Evolutionary conservation across 2,797 vertebrate genomes (phyloP), one percentile per base, ranked within the genome.

Genomic region (Hoplostethus mediterraneus): DNA sequence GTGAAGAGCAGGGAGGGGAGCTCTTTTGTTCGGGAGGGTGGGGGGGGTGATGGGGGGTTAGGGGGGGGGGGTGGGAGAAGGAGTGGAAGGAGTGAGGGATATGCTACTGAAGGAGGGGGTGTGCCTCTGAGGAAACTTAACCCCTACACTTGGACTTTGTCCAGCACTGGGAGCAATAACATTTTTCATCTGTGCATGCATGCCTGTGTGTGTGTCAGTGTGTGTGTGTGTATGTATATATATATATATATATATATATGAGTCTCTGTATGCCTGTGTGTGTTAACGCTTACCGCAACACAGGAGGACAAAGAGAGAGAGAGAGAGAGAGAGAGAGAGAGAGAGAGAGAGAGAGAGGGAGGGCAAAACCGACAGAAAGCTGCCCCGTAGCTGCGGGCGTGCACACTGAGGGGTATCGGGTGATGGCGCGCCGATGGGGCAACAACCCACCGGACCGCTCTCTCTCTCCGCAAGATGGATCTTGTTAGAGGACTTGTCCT

Each of bases 121-220:
- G 69, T 21, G 76, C 81, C 89, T 87, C 82, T 44, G 72, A 92
- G 87, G 93, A 92, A 94, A 93, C 81, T 83, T 85, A 90, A 94
- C 84, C 89, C 92, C 75, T 83, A 70, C 74, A 76, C 78, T 92
- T 94, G 93, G 93, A 93, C 77, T 84, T 79, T 63, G 76, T 93
- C 93, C 93, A 94, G 83, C 83, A 79, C 88, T 88, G 84, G 88
- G 85, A 94, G 93, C 89, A 93, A 92, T 90, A 94, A 92, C 85
- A 91, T 93, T 90, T 90, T 92, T 92, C 90, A 89, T 93, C 86
- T 84, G 87, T 89, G 83, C 79, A 87, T 84, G 67, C 68, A 76
- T 81, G 65, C 67, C 45, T 78, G n/a, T 77, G 69, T 75, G 80
- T 81, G 76, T 81, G 77, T 80, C 65, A 74, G 36, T 83, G 61